Evolutionary conservation across 2,888 invertebrate genomes (phyloP).

Genomic region (Atrina japonica): DNA sequence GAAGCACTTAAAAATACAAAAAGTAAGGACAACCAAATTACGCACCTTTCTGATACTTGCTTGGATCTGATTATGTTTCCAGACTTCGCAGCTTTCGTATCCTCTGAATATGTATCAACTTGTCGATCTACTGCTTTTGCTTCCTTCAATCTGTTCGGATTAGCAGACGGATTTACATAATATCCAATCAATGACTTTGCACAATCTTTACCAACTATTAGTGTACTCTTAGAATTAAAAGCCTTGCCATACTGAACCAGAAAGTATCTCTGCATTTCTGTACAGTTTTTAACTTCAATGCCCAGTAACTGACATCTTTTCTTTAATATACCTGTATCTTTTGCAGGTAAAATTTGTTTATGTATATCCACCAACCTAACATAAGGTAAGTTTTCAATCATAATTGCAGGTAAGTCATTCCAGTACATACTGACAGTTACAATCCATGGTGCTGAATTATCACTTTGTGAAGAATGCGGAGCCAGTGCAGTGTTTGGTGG

Average conservation of each 20-base stretch:
- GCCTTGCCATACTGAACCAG: constrained; percentile 79
- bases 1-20: no score
- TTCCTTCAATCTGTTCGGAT: constrained; percentile 37
- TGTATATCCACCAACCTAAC: constrained; percentile 80
- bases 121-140: no score
- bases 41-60: no score
- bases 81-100: no score
- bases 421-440: constrained; percentile 79
- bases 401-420: constrained; percentile 80
- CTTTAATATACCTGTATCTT: constrained; percentile 80
- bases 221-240: constrained; percentile 78
- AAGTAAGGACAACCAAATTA: no score
- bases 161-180: constrained; percentile 77
- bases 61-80: no score
- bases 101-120: no score
- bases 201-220: constrained; percentile 76
- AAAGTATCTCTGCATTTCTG: constrained; percentile 80
- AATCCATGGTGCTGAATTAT: constrained; percentile 72
- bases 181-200: constrained; percentile 78
- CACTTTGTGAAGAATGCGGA: constrained; percentile 33
- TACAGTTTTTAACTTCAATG: constrained; percentile 76
- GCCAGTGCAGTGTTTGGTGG: not conserved
- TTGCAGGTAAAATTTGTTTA: constrained; percentile 80
- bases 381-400: constrained; percentile 76
- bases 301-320: constrained; percentile 78